These are phyloP conservation scores for Lamellibrachia luymesi DNA, from an alignment of 1,140 invertebrate genomes.

Conservation along the genomic window DNA sequence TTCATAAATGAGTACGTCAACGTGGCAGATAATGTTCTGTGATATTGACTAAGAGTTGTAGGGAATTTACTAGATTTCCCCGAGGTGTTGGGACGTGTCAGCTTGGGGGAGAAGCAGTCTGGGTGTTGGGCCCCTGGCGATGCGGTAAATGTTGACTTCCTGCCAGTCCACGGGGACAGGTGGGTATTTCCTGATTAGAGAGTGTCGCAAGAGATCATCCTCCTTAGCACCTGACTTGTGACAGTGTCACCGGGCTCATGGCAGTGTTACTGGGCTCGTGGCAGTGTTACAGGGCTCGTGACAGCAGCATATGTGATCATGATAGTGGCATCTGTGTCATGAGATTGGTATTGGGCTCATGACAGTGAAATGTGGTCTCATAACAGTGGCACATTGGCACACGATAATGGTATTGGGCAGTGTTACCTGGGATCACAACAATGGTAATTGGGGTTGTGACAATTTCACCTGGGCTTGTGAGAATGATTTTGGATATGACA, in stretches of 20 bases:
- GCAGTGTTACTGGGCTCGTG: neutral
- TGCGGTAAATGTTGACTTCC: neutral
- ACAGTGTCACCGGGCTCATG: neutral
- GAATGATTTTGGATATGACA: no score
- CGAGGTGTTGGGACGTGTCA: neutral
- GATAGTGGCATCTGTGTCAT: neutral
- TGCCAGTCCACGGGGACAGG: neutral
- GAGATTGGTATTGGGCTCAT: neutral
- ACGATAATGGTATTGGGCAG: neutral
- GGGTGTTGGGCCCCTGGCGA: neutral
- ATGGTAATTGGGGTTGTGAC: neutral
- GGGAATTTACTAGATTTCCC: neutral
- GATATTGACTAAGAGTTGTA: neutral
- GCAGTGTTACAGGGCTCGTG: neutral
- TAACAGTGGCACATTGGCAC: neutral
- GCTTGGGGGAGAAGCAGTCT: neutral
- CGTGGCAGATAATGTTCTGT: neutral
- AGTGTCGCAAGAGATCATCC: neutral
- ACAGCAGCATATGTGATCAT: neutral
- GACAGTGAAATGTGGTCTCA: no score
- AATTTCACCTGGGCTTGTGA: neutral
- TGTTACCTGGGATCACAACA: neutral
- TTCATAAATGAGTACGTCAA: neutral
- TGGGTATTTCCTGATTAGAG: neutral
- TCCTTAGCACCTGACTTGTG: neutral